These are phyloP conservation scores for Geococcyx californianus DNA, from an alignment of 2,113 vertebrate genomes.

Conservation along the genomic window DNA sequence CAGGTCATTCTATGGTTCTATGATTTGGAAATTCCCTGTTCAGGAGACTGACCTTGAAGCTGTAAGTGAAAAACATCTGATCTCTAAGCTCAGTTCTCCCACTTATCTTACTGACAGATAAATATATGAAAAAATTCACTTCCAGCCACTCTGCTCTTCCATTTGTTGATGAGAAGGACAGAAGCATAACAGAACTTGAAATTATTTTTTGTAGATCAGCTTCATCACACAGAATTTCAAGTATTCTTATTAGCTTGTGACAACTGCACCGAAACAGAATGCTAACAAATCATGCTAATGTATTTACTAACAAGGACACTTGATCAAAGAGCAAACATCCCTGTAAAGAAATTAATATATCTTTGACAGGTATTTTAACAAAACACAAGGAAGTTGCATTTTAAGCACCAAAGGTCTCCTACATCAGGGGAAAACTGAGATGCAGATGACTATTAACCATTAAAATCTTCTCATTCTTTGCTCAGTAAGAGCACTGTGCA, in stretches of 20 bases:
- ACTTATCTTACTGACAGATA: background rate
- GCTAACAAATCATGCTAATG: background rate
- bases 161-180: background rate
- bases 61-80: background rate
- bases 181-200: background rate
- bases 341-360: background rate
- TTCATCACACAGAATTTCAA: background rate
- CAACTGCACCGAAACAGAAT: background rate
- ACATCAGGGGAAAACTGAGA: background rate
- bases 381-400: background rate
- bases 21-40: no score
- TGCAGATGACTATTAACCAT: background rate
- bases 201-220: background rate
- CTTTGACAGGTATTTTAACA: background rate
- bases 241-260: background rate
- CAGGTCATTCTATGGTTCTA: no score
- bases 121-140: background rate
- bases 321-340: background rate
- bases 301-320: background rate
- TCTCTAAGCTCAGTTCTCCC: background rate
- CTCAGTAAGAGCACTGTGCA: background rate
- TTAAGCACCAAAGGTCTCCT: background rate
- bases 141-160: background rate
- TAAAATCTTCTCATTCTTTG: background rate
- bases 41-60: background rate